Evolutionary conservation across 2,888 invertebrate genomes (phyloP).

Genomic region (Leucania comma): DNA sequence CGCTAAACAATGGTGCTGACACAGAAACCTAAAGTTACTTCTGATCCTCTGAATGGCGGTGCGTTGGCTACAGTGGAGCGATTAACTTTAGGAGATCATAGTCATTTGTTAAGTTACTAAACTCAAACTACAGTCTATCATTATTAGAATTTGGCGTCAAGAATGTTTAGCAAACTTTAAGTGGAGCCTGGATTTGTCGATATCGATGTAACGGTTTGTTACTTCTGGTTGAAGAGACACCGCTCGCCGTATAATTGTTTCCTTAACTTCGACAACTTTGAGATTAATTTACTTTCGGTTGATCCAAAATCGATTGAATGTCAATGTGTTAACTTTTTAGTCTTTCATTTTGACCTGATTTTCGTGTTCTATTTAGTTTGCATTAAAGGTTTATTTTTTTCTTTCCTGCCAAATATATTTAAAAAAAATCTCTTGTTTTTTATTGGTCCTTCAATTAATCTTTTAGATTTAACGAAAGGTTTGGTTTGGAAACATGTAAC

Average conservation of each 20-base stretch:
- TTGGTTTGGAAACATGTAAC: no score
- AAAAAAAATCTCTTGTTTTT: no score
- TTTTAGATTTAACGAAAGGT: no score
- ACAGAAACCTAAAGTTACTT: slow-evolving; percentile 75
- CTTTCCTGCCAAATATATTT: background rate
- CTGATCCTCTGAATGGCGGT: slow-evolving; percentile 64
- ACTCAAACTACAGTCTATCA: slow-evolving; percentile 35
- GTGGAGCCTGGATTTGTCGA: slow-evolving; percentile 6
- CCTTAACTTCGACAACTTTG: slow-evolving; percentile 36
- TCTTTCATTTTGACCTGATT: background rate
- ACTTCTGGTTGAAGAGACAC: slow-evolving; percentile 12
- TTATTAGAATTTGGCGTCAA: slow-evolving; percentile 26
- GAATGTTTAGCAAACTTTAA: slow-evolving; percentile 29
- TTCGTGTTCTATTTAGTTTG: background rate
- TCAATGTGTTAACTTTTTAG: background rate
- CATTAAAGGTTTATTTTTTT: background rate
- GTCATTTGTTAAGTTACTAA: slow-evolving; percentile 25
- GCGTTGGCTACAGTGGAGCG: slow-evolving; percentile 29
- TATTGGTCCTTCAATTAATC: background rate
- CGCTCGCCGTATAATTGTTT: slow-evolving; percentile 19
- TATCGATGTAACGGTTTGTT: slow-evolving; percentile 30
- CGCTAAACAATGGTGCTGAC: slow-evolving; percentile 80
- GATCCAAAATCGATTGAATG: slow-evolving; percentile 17
- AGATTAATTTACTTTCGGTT: slow-evolving; percentile 17
- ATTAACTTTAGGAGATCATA: slow-evolving; percentile 37